Evolutionary conservation across 2,113 vertebrate genomes (phyloP).

Genomic region (Bos indicus): DNA sequence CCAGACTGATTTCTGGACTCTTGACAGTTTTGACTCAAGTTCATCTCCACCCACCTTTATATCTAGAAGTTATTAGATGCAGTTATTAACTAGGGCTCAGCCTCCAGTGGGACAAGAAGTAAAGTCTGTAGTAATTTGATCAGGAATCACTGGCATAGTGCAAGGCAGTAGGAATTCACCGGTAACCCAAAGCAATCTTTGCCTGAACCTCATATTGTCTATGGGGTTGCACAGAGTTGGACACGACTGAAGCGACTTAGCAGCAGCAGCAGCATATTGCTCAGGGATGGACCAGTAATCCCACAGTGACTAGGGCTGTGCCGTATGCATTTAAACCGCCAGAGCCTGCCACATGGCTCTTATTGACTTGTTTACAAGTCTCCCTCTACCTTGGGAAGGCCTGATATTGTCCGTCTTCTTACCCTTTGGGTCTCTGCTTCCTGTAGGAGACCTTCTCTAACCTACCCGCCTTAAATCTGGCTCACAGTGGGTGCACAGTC

Average conservation of each 20-base stretch:
- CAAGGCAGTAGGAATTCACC: background rate
- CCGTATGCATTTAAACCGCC: background rate
- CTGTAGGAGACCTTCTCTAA: background rate
- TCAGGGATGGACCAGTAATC: background rate
- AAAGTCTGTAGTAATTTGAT: background rate
- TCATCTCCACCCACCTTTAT: background rate
- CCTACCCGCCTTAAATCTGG: background rate
- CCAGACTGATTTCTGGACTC: background rate
- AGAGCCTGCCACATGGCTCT: background rate
- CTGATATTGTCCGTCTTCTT: background rate
- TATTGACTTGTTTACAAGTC: background rate
- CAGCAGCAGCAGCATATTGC: background rate
- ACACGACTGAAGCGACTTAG: too few species aligned
- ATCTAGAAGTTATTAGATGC: background rate
- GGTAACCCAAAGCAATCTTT: background rate
- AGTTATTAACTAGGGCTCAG: background rate
- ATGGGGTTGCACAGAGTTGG: too few species aligned
- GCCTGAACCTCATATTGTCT: background rate
- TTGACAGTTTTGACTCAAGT: background rate
- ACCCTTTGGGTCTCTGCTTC: background rate
- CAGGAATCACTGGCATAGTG: background rate
- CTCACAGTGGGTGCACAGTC: background rate
- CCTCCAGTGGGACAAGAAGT: background rate
- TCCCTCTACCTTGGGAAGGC: background rate
- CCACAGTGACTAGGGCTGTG: background rate